Base-by-base conservation (phyloP, 2,113 vertebrate species). In the Clarias magur region DNA sequence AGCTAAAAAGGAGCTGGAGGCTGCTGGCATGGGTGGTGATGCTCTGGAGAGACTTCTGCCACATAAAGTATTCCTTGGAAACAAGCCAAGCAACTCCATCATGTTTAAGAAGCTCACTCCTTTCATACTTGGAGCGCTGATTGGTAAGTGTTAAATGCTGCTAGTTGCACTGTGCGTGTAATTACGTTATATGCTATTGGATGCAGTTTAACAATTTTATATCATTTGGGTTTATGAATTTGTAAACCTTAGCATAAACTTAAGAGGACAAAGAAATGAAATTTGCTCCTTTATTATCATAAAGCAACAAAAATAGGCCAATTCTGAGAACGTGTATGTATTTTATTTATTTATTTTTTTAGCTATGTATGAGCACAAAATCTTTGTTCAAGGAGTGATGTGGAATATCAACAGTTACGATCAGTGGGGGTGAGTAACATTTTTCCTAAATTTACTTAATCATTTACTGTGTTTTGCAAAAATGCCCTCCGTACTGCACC, bases 291-390 rank as follows among this genome's bases (percentile, higher is more conserved):
- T 21, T 11, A 53, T 27, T 13, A 25, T 48, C 21, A 53, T 38
- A 75, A 23, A 75, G 16, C 21, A 73, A 73, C 30, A 38, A 70
- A 68, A 68, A 68, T 68, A 2, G 65, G 13, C n/a, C 27, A 68
- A 16, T 68, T n/a, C 1, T 27, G 23, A 13, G 16, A 68, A 30
- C 27, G 8, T 70, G 27, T 6, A 8, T 30, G 30, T 34, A 17
- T 72, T 23, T 72, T 6, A 16, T 8, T 76, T 34, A 34, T 34
- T 34, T 34, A 34, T 27, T 56, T 30, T 93, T 83, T 11, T 90
- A 99, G 98, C 98, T 48, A 96, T 99, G 97, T 99, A 99, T 27
- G 98, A 99, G 63, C 98, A 99, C 94, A 99, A 99, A 95, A 99
- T 99, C 95, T 99, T 99, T 62, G 95, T 99, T 42, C 98, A 99